Percentiles rank a stretch among this genome's conserved stretches.
Evolutionary conservation across 2,797 vertebrate genomes (phyloP).

Genomic region (Myotis myotis): DNA sequence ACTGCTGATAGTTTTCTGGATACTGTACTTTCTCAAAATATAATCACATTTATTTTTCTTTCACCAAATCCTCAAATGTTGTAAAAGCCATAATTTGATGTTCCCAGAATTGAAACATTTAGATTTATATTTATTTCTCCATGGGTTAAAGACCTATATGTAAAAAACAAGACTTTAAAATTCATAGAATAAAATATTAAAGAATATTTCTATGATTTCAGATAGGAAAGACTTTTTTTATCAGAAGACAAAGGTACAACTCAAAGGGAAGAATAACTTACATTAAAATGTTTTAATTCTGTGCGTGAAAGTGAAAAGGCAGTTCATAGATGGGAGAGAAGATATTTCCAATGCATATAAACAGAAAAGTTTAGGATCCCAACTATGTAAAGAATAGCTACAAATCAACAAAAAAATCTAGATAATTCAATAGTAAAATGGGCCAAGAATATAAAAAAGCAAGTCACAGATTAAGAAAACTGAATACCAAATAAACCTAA

Average conservation of each 20-base stretch:
- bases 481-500: constrained; percentile 5
- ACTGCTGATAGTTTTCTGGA: not conserved
- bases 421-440: not conserved
- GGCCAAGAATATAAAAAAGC: not conserved
- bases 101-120: constrained; percentile 12
- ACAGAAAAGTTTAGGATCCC: not conserved
- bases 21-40: constrained; percentile 10
- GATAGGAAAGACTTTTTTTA: constrained; percentile 24
- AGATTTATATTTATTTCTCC: not conserved
- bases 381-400: not conserved
- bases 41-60: not conserved
- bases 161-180: constrained; percentile 29
- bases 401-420: not conserved
- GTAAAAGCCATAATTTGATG: not conserved
- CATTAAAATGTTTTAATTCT: constrained; percentile 30
- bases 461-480: not conserved
- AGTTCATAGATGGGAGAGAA: not conserved
- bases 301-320: not conserved
- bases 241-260: not conserved
- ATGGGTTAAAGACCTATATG: not conserved
- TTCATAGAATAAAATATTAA: not conserved
- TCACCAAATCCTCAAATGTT: not conserved
- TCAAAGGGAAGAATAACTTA: not conserved
- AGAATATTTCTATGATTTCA: not conserved
- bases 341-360: not conserved